Conservation (phyloP, 2,797 vertebrate species). For the Bradypodion pumilum region DNA sequence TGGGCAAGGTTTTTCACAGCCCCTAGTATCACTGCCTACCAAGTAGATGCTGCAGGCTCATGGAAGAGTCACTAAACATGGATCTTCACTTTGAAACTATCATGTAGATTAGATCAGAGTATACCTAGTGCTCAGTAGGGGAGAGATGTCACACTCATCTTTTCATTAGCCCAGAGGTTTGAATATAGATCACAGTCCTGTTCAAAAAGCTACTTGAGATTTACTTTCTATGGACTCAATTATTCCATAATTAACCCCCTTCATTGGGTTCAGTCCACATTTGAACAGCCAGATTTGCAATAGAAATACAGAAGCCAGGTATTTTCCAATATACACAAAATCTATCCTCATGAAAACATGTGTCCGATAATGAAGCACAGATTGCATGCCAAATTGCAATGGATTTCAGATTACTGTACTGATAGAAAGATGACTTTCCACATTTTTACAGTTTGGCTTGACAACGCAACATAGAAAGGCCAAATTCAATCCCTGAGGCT, state of each 20-base stretch:
- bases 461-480: not conserved
- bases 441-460: not conserved
- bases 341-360: not conserved
- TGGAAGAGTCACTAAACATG: not conserved
- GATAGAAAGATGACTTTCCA: not conserved
- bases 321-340: no score
- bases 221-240: not conserved
- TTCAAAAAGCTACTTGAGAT: not conserved
- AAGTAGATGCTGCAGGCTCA: not conserved
- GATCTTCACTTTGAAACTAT: not conserved
- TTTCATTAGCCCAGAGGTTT: not conserved
- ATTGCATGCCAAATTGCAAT: not conserved
- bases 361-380: not conserved
- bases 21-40: not conserved
- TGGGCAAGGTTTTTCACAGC: not conserved
- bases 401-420: no score
- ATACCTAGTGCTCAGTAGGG: not conserved
- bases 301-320: not conserved
- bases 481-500: not conserved
- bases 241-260: not conserved
- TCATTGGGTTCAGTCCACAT: not conserved
- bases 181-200: not conserved
- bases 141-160: not conserved
- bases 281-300: not conserved
- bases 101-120: not conserved